These are phyloP conservation scores for Fratercula arctica DNA, from an alignment of 2,797 vertebrate species.

Conservation along the genomic window DNA sequence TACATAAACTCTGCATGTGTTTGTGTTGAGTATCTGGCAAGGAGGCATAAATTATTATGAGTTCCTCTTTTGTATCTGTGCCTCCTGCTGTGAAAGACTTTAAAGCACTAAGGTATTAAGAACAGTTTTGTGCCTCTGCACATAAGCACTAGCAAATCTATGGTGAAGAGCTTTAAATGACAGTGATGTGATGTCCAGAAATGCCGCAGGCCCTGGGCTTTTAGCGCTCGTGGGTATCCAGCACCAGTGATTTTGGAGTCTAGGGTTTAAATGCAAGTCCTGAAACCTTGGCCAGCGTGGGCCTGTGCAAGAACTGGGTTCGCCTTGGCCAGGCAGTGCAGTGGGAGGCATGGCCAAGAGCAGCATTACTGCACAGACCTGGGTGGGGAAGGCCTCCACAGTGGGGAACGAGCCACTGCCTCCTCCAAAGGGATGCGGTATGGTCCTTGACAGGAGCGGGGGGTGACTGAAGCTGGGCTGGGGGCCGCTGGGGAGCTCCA, in stretches of 20 bases:
- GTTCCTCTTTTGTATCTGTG: neutral
- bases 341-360: fast-evolving
- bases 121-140: neutral
- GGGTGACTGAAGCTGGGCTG: neutral
- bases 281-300: fast-evolving
- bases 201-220: fast-evolving
- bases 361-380: neutral
- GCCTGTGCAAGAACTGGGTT: fast-evolving
- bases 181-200: neutral
- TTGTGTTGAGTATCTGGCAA: neutral
- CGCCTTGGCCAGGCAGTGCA: fast-evolving
- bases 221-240: neutral
- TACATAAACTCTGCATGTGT: neutral
- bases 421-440: fast-evolving
- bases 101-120: neutral
- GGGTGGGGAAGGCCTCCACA: fast-evolving
- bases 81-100: neutral
- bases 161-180: neutral
- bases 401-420: fast-evolving
- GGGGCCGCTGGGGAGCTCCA: no score
- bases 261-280: neutral
- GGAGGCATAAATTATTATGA: neutral
- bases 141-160: neutral
- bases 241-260: fast-evolving
- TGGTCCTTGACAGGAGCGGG: fast-evolving